Percentiles rank a stretch among this genome's conserved stretches.
phyloP scores from a whole-genome alignment of 2,888 invertebrate genomes.

The Oligia latruncula region DNA sequence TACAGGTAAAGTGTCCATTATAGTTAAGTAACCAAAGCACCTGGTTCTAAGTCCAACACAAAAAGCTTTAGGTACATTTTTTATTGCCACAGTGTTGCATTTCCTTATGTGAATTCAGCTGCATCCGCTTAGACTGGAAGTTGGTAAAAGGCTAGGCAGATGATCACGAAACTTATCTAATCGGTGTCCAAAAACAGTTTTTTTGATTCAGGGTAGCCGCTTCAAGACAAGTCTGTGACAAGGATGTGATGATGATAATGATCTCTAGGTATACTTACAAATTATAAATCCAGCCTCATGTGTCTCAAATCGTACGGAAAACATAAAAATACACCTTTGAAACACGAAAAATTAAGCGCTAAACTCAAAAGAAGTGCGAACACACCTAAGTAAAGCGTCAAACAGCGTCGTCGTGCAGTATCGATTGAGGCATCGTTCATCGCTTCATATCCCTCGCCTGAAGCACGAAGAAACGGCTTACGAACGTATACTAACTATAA shows the following conservation, averaged over 20 bases:
- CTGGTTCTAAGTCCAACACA: neutral
- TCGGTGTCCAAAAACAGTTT: neutral
- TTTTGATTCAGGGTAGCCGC: neutral
- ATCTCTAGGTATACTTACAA: neutral
- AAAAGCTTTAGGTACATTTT: neutral
- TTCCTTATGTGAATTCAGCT: neutral
- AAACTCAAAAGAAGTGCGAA: conserved; percentile 36
- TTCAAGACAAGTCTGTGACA: neutral
- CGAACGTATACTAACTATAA: conserved; percentile 11
- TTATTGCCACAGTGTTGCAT: neutral
- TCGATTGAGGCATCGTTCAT: conserved; percentile 76
- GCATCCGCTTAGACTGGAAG: neutral
- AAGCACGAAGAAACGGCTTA: conserved; percentile 46
- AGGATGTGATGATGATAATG: neutral
- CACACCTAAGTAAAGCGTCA: conserved; percentile 40
- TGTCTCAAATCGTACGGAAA: neutral
- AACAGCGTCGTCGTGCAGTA: conserved; percentile 72
- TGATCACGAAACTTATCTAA: neutral
- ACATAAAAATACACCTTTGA: neutral
- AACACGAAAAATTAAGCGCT: conserved; percentile 28
- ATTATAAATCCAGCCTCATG: neutral
- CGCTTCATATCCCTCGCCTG: conserved; percentile 68
- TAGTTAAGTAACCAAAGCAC: neutral
- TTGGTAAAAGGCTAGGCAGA: neutral
- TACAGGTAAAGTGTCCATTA: no score